Percentiles rank a stretch among this genome's conserved stretches.
Conservation (phyloP, 2,113 vertebrate genomes). For the Alectura lathami region DNA sequence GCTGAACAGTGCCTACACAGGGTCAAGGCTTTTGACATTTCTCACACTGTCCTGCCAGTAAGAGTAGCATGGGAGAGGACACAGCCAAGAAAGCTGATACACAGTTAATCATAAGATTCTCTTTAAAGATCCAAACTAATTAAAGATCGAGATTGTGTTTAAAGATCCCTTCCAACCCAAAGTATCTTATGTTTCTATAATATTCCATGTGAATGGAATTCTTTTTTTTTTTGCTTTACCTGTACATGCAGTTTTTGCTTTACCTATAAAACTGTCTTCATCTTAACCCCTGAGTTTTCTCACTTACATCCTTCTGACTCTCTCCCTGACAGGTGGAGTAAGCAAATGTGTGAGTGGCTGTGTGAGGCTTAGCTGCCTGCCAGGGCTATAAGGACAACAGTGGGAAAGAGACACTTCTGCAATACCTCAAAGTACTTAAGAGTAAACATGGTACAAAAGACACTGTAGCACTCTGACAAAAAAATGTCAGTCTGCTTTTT, state of each 20-base stretch:
- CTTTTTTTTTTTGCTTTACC: not conserved
- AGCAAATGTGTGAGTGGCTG: not conserved
- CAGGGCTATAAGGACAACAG: not conserved
- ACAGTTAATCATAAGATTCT: not conserved
- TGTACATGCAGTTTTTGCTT: not conserved
- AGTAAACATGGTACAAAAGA: not conserved
- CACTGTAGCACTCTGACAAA: not conserved
- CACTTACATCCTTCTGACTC: not conserved
- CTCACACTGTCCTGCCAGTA: not conserved
- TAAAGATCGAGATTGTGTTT: too few species aligned
- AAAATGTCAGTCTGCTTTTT: not conserved
- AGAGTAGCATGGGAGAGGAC: not conserved
- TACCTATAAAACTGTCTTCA: not conserved
- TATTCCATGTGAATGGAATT: not conserved
- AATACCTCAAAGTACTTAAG: not conserved
- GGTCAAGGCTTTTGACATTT: not conserved
- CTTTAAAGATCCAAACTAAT: too few species aligned
- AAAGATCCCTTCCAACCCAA: not conserved
- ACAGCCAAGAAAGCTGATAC: not conserved
- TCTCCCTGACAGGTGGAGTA: not conserved
- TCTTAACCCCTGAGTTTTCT: not conserved
- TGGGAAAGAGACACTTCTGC: not conserved
- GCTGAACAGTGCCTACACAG: not conserved
- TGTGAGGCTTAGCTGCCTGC: not conserved
- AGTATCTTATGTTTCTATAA: not conserved